Evolutionary conservation across 2,797 vertebrate genomes (phyloP), one percentile per base, ranked within the genome.

Genomic region (Jordanella pulchra): DNA sequence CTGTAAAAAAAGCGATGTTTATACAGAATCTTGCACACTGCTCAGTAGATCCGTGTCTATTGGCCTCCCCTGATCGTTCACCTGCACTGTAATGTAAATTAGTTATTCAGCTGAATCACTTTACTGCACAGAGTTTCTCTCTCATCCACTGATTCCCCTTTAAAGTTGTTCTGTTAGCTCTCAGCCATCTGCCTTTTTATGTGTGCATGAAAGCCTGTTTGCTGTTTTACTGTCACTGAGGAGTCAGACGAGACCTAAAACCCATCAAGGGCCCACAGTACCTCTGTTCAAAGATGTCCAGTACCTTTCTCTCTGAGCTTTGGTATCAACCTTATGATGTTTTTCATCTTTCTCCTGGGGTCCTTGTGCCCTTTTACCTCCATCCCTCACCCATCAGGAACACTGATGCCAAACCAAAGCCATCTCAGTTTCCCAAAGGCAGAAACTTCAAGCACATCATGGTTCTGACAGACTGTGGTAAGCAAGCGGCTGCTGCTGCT

Each of bases 281-380:
- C 71, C 73, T 75, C 73, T 75, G 77, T 73, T 80, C 82, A 81
- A 84, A 88, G 82, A 75, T 86, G 78, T 86, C 81, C 82, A 85
- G 86, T 82, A 82, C 80, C 71, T 81, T 76, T 21, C 68, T 72
- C 58, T 71, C 75, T 32, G 56, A 25, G 45, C 48, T 30, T 67
- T 61, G 78, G 54, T 86, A 78, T 84, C 72, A 64, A 78, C 83
- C 83, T 80, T 73, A 73, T 80, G 79, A 81, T 80, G 79, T 77
- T 84, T 88, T 86, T 87, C 81, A 80, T 84, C 82, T 82, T 76
- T 88, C 84, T 87, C 84, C 80, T 81, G 82, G 76, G 83, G 76
- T 76, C 80, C 69, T 10, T 0, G 25, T 85, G 82, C 68, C 82
- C 84, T 86, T 86, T 84, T 78, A 66, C 71, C 80, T 71, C 55